Percentiles rank a stretch among this genome's conserved stretches.
These are phyloP conservation scores for Castor canadensis DNA, from an alignment of 2,113 vertebrate species.

Conservation along the genomic window DNA sequence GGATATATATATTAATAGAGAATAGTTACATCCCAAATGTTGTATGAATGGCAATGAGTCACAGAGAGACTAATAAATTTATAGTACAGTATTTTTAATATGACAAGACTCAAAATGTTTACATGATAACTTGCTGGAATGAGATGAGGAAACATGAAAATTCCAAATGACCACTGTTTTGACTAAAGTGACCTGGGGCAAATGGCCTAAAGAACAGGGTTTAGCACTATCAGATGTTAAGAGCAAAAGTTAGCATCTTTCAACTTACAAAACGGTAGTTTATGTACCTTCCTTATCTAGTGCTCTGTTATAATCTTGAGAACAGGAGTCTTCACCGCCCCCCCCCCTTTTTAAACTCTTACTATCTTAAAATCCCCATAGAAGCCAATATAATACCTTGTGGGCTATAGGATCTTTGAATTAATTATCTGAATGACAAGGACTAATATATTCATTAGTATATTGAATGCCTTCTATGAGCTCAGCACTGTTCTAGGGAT, in stretches of 20 bases:
- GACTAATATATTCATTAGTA: slow-evolving; percentile 15
- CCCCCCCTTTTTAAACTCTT: not conserved
- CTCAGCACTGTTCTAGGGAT: not conserved
- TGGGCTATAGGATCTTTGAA: not conserved
- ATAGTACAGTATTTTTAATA: not conserved
- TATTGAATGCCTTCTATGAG: not conserved
- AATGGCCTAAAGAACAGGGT: not conserved
- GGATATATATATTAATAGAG: not conserved
- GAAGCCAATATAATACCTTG: not conserved
- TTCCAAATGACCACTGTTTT: not conserved
- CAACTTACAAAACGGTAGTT: not conserved
- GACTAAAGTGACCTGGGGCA: not conserved
- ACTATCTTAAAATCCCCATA: slow-evolving; percentile 21
- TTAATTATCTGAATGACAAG: slow-evolving; percentile 6
- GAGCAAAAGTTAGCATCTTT: not conserved
- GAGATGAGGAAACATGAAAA: not conserved
- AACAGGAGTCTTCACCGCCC: not conserved
- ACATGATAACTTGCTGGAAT: not conserved
- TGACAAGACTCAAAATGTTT: not conserved
- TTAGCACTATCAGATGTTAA: not conserved
- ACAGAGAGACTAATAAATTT: not conserved
- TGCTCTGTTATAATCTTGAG: slow-evolving; percentile 1
- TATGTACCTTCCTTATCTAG: not conserved
- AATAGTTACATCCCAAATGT: not conserved
- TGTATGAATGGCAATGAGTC: too few relatives aligned